phyloP scores from a whole-genome alignment of 2,113 vertebrate species.

The Castor canadensis region DNA sequence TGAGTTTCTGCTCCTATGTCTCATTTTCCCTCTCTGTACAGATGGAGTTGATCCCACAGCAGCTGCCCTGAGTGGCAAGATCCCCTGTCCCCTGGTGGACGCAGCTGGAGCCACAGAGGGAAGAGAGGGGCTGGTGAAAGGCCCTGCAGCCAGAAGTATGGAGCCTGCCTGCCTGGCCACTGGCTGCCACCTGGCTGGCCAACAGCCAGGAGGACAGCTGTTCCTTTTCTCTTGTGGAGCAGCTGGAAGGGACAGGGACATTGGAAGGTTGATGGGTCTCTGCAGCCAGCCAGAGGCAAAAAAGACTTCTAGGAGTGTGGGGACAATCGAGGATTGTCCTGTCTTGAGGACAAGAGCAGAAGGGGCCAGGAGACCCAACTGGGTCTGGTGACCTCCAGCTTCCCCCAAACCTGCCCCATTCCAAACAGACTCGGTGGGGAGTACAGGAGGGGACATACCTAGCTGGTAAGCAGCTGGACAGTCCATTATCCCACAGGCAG shows the following conservation, averaged over 20 bases:
- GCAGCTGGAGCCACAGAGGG: neutral
- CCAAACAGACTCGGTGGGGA: neutral
- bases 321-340: neutral
- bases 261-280: constrained; percentile 46
- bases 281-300: neutral
- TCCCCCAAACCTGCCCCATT: neutral
- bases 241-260: constrained; percentile 63
- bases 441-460: neutral
- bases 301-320: neutral
- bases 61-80: neutral
- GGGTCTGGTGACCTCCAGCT: neutral
- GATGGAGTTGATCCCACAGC: too few relatives aligned
- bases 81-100: neutral
- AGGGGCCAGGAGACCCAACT: neutral
- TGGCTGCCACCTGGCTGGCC: constrained; percentile 24
- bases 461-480: neutral
- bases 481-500: neutral
- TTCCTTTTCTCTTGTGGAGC: constrained; percentile 39
- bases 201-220: constrained; percentile 61
- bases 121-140: neutral
- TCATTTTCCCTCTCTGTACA: neutral
- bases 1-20: neutral
- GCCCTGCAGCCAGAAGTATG: neutral
- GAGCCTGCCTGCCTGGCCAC: neutral
- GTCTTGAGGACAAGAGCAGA: neutral